Conservation (phyloP, 2,797 vertebrate species). For the Cossypha caffra region DNA sequence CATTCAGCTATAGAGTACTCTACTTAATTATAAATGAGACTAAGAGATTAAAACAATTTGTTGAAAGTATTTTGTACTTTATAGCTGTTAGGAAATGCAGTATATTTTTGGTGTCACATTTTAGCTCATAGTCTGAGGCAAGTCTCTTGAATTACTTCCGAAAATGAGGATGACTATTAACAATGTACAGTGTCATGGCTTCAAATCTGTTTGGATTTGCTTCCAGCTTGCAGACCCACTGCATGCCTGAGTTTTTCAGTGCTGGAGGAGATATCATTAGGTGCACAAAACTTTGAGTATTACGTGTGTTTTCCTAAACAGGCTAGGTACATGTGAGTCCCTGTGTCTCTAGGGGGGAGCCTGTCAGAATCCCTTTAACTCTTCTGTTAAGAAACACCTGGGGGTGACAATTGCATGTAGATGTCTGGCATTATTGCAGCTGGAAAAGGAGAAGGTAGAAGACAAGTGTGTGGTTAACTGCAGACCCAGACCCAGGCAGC, state of each 20-base stretch:
- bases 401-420: not conserved
- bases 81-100: not conserved
- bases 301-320: not conserved
- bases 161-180: not conserved
- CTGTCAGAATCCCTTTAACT: not conserved
- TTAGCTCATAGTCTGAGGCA: not conserved
- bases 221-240: not conserved
- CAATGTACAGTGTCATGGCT: not conserved
- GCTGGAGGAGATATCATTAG: not conserved
- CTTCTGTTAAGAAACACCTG: not conserved
- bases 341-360: not conserved
- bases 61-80: not conserved
- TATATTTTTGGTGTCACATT: not conserved
- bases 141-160: not conserved
- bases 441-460: not conserved
- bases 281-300: not conserved
- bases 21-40: not conserved
- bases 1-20: not conserved
- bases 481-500: accelerated
- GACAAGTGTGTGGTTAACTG: not conserved
- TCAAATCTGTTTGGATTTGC: not conserved
- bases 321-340: no score
- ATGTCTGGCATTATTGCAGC: not conserved
- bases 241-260: not conserved
- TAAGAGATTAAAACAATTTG: not conserved